Conservation (phyloP, 2,888 invertebrate genomes). For the Mechanitis messenoides region DNA sequence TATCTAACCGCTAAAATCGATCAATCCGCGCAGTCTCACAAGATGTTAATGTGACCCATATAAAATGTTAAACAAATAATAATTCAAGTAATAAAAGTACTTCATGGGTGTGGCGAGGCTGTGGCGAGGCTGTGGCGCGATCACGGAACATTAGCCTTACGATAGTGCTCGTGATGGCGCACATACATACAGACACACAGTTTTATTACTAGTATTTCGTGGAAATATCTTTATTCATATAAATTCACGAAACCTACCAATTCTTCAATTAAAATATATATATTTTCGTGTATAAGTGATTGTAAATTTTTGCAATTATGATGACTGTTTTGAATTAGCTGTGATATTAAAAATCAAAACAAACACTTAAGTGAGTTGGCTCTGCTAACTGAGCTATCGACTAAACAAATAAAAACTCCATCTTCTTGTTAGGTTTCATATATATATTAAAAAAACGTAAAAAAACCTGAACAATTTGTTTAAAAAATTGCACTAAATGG, state of each 20-base stretch:
- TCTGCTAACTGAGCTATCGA: too few species aligned
- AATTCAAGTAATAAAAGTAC: conserved; percentile 34
- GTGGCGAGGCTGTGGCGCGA: conserved; percentile 44
- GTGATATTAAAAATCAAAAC: background rate
- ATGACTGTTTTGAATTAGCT: too few species aligned
- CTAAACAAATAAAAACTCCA: too few species aligned
- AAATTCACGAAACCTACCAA: background rate
- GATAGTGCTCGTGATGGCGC: conserved; percentile 61
- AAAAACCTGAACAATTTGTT: too few species aligned
- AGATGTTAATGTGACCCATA: conserved; percentile 23
- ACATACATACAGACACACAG: conserved; percentile 38
- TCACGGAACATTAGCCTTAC: conserved; percentile 63
- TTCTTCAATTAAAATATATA: too few species aligned
- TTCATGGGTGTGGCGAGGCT: conserved; percentile 41
- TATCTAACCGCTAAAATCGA: conserved; percentile 29
- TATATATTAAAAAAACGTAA: too few species aligned
- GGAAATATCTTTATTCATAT: background rate
- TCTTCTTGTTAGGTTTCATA: too few species aligned
- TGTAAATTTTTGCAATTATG: too few species aligned
- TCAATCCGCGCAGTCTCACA: conserved; percentile 33
- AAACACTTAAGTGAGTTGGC: too few species aligned
- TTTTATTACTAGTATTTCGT: background rate
- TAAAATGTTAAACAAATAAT: conserved; percentile 21
- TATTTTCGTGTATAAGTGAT: too few species aligned
- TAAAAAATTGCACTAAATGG: too few species aligned